These are phyloP conservation scores for Spodoptera littoralis DNA, from an alignment of 2,888 invertebrate genomes.

Conservation along the genomic window DNA sequence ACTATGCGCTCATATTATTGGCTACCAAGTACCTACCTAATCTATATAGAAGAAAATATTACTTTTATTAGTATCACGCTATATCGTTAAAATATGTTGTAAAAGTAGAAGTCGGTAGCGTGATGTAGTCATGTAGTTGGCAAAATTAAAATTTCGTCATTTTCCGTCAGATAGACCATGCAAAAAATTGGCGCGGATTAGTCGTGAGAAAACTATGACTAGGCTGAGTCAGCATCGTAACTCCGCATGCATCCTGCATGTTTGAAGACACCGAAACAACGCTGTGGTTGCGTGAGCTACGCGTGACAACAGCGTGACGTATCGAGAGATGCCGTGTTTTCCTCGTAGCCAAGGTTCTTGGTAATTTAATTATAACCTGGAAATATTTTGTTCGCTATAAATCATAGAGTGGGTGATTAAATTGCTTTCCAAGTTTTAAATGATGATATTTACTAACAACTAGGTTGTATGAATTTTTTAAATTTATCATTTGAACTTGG, in stretches of 20 bases:
- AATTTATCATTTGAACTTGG: too few relatives aligned
- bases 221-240: conserved; percentile 36
- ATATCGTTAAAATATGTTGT: conserved; percentile 6
- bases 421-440: too few relatives aligned
- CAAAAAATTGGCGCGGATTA: conserved; percentile 42
- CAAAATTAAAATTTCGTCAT: conserved; percentile 52
- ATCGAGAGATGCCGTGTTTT: conserved; percentile 52
- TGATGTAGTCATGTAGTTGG: conserved; percentile 7
- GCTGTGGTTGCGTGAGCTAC: conserved; percentile 66
- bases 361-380: conserved; percentile 32
- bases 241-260: conserved; percentile 57
- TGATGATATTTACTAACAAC: too few relatives aligned
- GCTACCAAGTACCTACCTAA: neutral
- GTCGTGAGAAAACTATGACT: conserved; percentile 30
- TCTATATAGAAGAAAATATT: neutral
- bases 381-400: conserved; percentile 4
- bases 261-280: conserved; percentile 48
- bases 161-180: conserved; percentile 33
- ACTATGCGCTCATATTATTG: conserved; percentile 3
- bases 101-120: conserved; percentile 5
- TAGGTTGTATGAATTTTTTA: too few relatives aligned
- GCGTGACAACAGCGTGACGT: conserved; percentile 72
- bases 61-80: conserved; percentile 10
- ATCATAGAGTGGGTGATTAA: neutral
- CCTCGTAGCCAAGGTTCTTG: conserved; percentile 24